phyloP scores from a whole-genome alignment of 2,113 vertebrate species.

The Triplophysa rosa region DNA sequence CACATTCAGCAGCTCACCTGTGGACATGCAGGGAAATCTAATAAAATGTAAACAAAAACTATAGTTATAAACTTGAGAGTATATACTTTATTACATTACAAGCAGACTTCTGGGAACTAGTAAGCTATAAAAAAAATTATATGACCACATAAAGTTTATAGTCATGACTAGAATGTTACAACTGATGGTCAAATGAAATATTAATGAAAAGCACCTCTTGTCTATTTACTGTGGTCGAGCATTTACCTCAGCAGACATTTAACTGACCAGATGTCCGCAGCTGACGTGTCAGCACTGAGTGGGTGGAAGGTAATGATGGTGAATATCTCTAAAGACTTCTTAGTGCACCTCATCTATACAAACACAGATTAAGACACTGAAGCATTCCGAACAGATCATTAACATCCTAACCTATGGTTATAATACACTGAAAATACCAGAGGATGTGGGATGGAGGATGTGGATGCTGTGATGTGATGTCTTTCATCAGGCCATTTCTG shows the following conservation, averaged over 20 bases:
- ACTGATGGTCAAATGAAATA: neutral
- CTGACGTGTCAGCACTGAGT: conserved; percentile 20
- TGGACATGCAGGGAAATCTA: no score
- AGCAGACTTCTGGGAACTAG: conserved; percentile 48
- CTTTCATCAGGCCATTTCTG: conserved; percentile 12
- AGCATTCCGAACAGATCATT: neutral
- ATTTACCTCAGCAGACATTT: neutral
- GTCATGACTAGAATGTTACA: neutral
- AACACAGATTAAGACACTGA: neutral
- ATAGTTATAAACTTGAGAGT: no score
- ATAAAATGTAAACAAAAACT: no score
- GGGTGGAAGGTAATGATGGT: neutral
- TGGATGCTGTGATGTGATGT: neutral
- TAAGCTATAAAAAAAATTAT: conserved; percentile 48
- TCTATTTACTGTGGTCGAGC: neutral
- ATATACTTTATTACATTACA: conserved; percentile 50
- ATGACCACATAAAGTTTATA: neutral
- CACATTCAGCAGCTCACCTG: conserved; percentile 33
- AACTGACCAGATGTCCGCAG: conserved; percentile 13
- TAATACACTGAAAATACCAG: conserved; percentile 1
- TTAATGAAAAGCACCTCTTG: conserved; percentile 7
- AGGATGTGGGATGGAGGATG: neutral
- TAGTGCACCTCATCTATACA: conserved; percentile 10
- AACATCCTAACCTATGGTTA: conserved; percentile 7
- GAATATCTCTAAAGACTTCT: conserved; percentile 16